Percentiles rank a stretch among this genome's conserved stretches.
Evolutionary conservation across 2,888 invertebrate genomes (phyloP).

Genomic region (Sarcophaga caerulescens): DNA sequence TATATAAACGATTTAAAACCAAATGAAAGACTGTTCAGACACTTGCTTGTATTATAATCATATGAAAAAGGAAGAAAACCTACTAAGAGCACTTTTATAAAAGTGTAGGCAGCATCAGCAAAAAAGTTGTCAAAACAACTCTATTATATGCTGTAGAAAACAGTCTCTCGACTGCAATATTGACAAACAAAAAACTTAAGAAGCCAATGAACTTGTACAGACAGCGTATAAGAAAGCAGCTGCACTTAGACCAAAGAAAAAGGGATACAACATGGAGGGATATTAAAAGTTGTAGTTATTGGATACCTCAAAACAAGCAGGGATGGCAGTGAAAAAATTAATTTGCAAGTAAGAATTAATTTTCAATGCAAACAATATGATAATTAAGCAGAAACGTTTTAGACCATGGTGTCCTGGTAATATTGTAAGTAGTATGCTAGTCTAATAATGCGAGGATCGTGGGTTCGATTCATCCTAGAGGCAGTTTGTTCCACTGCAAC

Average conservation of each 20-base stretch:
- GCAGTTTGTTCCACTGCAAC: no score
- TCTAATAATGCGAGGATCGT: no score
- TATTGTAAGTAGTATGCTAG: no score
- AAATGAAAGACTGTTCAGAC: neutral
- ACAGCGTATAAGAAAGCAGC: neutral
- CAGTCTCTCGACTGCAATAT: constrained; percentile 19
- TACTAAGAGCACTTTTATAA: neutral
- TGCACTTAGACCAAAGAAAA: neutral
- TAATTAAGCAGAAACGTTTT: no score
- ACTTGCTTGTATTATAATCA: neutral
- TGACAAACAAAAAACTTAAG: constrained; percentile 32
- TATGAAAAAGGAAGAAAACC: neutral
- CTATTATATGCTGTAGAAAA: constrained; percentile 22
- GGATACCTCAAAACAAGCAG: no score
- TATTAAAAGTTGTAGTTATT: no score
- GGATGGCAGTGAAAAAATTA: no score
- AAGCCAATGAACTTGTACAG: constrained; percentile 40
- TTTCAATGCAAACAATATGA: no score
- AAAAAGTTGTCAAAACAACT: constrained; percentile 38
- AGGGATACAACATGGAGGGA: no score
- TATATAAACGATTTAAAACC: neutral
- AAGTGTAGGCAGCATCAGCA: neutral
- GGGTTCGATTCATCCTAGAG: no score
- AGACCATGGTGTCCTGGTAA: no score
- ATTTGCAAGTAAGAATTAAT: no score